A percentile compares a stretch with the other conserved stretches of the same genome.
These are phyloP conservation scores for Conus canariensis DNA, from an alignment of 2,888 invertebrate genomes.

Conservation along the genomic window DNA sequence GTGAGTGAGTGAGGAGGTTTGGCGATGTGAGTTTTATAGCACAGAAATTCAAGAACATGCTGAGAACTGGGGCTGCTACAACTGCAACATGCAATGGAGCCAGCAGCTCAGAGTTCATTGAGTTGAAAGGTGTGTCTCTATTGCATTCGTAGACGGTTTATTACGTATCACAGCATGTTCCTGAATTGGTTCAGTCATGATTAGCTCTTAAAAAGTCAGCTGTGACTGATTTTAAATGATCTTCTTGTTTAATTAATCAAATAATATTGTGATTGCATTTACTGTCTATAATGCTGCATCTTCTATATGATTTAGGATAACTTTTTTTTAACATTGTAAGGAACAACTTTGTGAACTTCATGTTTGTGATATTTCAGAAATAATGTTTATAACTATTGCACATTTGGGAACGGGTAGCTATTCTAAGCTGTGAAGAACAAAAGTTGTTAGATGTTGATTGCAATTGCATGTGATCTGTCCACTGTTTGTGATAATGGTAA, in stretches of 20 bases:
- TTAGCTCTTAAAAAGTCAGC: neutral
- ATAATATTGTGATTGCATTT: neutral
- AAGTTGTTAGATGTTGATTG: neutral
- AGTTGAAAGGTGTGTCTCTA: neutral
- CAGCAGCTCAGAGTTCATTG: neutral
- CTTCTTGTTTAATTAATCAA: neutral
- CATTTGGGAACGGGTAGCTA: neutral
- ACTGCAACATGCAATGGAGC: neutral
- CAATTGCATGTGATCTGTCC: neutral
- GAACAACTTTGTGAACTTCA: neutral
- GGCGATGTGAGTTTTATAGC: neutral
- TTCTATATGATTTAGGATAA: neutral
- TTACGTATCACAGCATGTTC: conserved; percentile 5
- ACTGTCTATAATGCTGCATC: neutral
- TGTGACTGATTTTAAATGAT: no score
- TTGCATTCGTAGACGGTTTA: neutral
- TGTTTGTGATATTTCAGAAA: conserved; percentile 16
- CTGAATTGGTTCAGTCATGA: neutral
- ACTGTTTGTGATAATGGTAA: neutral
- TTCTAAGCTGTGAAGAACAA: conserved; percentile 7
- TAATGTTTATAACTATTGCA: neutral
- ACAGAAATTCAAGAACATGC: neutral
- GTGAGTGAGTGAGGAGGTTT: neutral
- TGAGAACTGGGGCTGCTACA: neutral
- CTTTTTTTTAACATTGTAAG: neutral